Base-by-base conservation (phyloP, 2,797 vertebrate genomes). In the Sarcoramphus papa region DNA sequence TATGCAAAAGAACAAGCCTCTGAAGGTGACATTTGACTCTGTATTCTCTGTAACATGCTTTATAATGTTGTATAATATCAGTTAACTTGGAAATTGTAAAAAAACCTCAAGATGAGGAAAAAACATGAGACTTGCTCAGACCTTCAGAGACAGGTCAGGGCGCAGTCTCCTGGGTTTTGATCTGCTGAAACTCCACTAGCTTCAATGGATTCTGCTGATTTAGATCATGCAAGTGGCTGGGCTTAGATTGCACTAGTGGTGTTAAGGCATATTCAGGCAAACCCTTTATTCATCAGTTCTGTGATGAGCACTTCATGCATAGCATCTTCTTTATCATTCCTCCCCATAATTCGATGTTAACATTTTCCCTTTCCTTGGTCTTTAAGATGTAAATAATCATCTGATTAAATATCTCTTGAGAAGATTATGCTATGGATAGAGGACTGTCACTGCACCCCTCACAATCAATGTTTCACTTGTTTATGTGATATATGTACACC, bases 361-460 rank as follows among this genome's bases (percentile, higher is more conserved):
- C 95, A 95, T 95, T 96, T 94, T 96, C 86, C 76, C 89, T 93
- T 96, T 97, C 94, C 93, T 95, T 97, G 91, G 93, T 97, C 92
- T 97, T 97, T 96, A 97, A 97, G 92, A 97, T 97, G 95, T 97
- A 97, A 97, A 97, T 97, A 97, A 97, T 97, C 97, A 95, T 93
- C 97, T 97, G 97, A 97, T 97, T 97, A 97, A 97, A 95, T 97
- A 94, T 97, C 97, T 97, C 95, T 96, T 93, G 93, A 97, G 97
- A 97, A 96, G 96, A 97, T 97, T 97, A 96, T 97, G 96, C 96
- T 97, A 97, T 97, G 96, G 97, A 97, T 97, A 95, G 81, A 93
- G 96, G 95, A 97, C 94, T 95, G 91, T 95, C 95, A 94, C 37
- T 94, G 91, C 94, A 88, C 92, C 91, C 95, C 96, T 97, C 95